Evolutionary conservation across 2,888 invertebrate genomes (phyloP), one percentile per base, ranked within the genome.

Genomic region (Diplolepis rosae): DNA sequence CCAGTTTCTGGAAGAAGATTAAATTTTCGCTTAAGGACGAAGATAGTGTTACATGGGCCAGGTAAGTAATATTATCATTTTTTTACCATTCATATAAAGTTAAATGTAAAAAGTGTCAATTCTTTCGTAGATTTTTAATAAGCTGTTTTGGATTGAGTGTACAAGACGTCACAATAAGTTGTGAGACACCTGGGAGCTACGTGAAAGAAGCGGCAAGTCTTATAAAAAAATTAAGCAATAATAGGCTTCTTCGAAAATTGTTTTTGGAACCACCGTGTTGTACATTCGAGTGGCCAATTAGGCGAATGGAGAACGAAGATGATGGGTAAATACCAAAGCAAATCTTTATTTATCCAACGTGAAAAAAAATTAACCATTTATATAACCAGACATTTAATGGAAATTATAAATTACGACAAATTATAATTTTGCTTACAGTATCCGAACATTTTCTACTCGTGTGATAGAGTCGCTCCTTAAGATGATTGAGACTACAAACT

Each of bases 1-100:
- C 90, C 65, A 87, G 86, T 74, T 89, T 89, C 73, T 89, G 90
- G 89, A 89, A 89, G 68, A 88, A 84, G 73, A 88, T 90, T 45
- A 84, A 86, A 52, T 89, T 90, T 65, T 84, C 84, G 28, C 82
- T 88, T 27, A 83, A 82, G 66, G 87, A 89, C 74, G 80, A 85
- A 71, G 85, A 88, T 65, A 88, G 84, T 69, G 77, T 88, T 71
- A 76, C 80, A 65, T 88, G 89, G 85, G 82, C 86, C 72, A 84
- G 86, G 87, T 88, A 72, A 66, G 66, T 56, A 65, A 66, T 45
- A 13, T 27, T 27, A 48, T 1, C 7, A 22, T 61, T 6, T 39
- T 54, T 56, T 71, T 66, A 42, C 42, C 35, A 30, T 52, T 50
- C 24, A 22, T 5, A 48, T 48, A 35, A n/a, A 28, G 48, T 32